These are phyloP conservation scores for Caerostris extrusa DNA, from an alignment of 1,140 invertebrate species.

Conservation along the genomic window DNA sequence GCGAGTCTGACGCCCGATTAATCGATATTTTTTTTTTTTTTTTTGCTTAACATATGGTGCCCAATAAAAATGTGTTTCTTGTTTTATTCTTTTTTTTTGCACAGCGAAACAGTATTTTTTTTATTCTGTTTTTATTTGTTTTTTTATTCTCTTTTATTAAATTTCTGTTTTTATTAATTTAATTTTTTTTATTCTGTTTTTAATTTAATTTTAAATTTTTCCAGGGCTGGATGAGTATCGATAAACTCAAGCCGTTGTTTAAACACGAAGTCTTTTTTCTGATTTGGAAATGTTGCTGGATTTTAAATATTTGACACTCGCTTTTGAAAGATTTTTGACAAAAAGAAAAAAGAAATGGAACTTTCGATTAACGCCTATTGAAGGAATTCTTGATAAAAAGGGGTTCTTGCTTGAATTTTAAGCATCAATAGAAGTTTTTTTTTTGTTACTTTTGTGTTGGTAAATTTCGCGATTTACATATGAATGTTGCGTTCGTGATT, in stretches of 20 bases:
- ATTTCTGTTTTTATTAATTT: too few species aligned
- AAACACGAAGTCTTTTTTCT: not conserved
- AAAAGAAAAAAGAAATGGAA: not conserved
- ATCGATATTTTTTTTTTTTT: too few species aligned
- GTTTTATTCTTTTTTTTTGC: not conserved
- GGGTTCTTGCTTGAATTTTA: not conserved
- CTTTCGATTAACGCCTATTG: not conserved
- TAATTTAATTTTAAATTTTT: not conserved
- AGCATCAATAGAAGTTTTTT: too few species aligned
- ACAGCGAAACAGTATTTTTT: not conserved
- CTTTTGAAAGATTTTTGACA: not conserved
- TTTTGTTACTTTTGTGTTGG: too few species aligned
- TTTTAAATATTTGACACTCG: not conserved
- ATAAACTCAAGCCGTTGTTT: slow-evolving; percentile 13
- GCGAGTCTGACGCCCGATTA: too few species aligned
- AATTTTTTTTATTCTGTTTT: too few species aligned
- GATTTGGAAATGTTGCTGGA: not conserved
- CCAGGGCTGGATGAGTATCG: not conserved
- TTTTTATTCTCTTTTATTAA: too few species aligned
- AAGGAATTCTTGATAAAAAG: not conserved
- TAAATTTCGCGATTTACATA: too few species aligned
- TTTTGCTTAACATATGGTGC: not conserved
- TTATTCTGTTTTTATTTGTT: slow-evolving; percentile 5
- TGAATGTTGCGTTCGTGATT: too few species aligned
- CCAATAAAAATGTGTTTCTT: slow-evolving; percentile 36